A percentile compares a stretch with the other conserved stretches of the same genome.
Evolutionary conservation across 1,140 invertebrate species (phyloP).

Genomic region (Zaprionus lachaisei): DNA sequence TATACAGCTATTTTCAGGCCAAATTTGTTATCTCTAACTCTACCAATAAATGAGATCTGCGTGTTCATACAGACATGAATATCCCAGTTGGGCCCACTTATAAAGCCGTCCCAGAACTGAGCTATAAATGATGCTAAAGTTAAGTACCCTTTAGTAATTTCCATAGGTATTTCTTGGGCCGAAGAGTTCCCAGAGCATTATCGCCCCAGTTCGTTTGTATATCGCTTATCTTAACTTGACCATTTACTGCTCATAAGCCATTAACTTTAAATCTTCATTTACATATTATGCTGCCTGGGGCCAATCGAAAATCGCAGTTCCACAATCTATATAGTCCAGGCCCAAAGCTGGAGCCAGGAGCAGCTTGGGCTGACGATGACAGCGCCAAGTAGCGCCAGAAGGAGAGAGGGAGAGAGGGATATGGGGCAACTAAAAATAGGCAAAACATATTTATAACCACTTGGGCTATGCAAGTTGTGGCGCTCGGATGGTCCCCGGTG

Average conservation of each 20-base stretch:
- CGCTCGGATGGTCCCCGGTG: conserved; percentile 12
- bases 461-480: conserved; percentile 24
- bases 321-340: conserved; percentile 34
- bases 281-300: conserved; percentile 1
- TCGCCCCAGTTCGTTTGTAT: neutral
- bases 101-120: neutral
- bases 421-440: conserved; percentile 61
- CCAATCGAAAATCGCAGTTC: conserved; percentile 27
- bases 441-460: conserved; percentile 59
- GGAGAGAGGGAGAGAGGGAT: too few species aligned
- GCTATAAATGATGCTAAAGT: neutral
- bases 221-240: conserved; percentile 8
- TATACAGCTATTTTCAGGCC: neutral
- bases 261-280: conserved; percentile 29
- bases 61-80: neutral
- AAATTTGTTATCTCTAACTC: neutral
- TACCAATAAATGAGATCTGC: neutral
- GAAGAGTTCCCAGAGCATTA: neutral
- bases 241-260: conserved; percentile 12
- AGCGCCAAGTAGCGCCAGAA: conserved; percentile 40
- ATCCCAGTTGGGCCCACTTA: neutral
- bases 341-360: conserved; percentile 12
- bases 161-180: neutral
- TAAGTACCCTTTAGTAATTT: neutral
- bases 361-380: conserved; percentile 46